A percentile compares a stretch with the other conserved stretches of the same genome.
phyloP scores from a whole-genome alignment of 2,888 invertebrate genomes.

The Scrobipalpa costella region DNA sequence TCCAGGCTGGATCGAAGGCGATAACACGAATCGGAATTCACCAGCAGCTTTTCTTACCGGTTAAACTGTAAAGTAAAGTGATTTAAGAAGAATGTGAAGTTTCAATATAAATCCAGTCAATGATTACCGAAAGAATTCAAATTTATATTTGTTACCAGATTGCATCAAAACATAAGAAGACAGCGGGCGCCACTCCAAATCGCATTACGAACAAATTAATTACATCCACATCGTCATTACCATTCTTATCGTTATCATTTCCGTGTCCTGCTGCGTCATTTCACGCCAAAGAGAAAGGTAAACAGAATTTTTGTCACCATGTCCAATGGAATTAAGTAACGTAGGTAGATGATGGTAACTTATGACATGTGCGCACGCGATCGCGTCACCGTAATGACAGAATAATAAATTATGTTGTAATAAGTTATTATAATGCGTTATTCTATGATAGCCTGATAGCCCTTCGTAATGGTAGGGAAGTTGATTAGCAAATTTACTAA shows the following conservation, averaged over 20 bases:
- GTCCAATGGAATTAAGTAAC: conserved; percentile 74
- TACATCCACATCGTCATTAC: conserved; percentile 59
- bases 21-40: too few relatives aligned
- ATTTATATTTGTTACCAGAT: background rate
- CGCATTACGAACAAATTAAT: conserved; percentile 61
- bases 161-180: conserved; percentile 39
- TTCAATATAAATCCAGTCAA: too few relatives aligned
- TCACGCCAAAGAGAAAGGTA: conserved; percentile 58
- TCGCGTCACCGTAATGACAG: conserved; percentile 75
- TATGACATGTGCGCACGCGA: conserved; percentile 74
- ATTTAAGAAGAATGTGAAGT: too few relatives aligned
- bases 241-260: conserved; percentile 62
- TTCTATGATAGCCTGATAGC: conserved; percentile 55
- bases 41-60: too few relatives aligned
- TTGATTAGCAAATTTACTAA: conserved; percentile 72
- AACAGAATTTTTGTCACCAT: conserved; percentile 80
- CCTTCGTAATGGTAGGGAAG: conserved; percentile 49
- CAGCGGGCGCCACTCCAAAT: conserved; percentile 65
- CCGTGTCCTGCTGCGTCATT: conserved; percentile 60
- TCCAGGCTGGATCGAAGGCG: too few relatives aligned
- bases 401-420: conserved; percentile 80
- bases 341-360: conserved; percentile 62
- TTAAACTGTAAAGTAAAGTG: too few relatives aligned
- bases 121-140: too few relatives aligned
- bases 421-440: conserved; percentile 77